These are phyloP conservation scores for Hyles euphorbiae DNA, from an alignment of 1,140 invertebrate species.

Conservation along the genomic window DNA sequence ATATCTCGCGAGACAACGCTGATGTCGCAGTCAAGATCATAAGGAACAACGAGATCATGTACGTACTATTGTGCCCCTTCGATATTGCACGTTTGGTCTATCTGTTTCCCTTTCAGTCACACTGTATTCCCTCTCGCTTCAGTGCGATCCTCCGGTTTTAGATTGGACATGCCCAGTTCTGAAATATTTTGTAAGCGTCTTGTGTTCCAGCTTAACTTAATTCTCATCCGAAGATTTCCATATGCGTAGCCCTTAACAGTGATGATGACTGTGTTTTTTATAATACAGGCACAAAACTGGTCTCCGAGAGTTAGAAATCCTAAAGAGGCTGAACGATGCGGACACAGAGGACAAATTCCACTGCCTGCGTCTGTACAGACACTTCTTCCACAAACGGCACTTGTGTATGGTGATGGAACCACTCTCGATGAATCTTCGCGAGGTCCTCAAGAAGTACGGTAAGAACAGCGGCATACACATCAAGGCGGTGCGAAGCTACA, in stretches of 20 bases:
- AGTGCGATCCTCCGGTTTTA: too few species aligned
- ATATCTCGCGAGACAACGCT: constrained; percentile 88
- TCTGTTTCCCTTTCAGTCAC: constrained; percentile 6
- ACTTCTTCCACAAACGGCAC: constrained; percentile 98
- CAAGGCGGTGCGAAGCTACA: constrained; percentile 98
- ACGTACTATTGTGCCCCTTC: neutral
- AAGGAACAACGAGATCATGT: constrained; percentile 99
- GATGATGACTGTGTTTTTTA: too few species aligned
- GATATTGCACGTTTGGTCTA: neutral
- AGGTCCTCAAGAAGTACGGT: constrained; percentile 95
- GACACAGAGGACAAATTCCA: constrained; percentile 99
- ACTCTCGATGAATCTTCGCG: constrained; percentile 92
- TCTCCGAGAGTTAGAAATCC: constrained; percentile 95
- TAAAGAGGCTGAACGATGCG: constrained; percentile 96
- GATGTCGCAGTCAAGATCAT: constrained; percentile 99
- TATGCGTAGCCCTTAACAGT: too few species aligned
- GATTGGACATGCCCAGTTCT: too few species aligned
- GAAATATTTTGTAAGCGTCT: too few species aligned
- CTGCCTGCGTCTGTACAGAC: constrained; percentile 93
- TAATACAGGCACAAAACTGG: constrained; percentile 95
- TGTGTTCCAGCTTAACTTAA: too few species aligned
- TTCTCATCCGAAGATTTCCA: too few species aligned
- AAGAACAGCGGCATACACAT: constrained; percentile 92
- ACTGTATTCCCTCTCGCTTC: too few species aligned
- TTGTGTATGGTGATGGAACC: constrained; percentile 99